A percentile compares a stretch with the other conserved stretches of the same genome.
phyloP scores from a whole-genome alignment of 2,888 invertebrate genomes.

The Patella caerulea region DNA sequence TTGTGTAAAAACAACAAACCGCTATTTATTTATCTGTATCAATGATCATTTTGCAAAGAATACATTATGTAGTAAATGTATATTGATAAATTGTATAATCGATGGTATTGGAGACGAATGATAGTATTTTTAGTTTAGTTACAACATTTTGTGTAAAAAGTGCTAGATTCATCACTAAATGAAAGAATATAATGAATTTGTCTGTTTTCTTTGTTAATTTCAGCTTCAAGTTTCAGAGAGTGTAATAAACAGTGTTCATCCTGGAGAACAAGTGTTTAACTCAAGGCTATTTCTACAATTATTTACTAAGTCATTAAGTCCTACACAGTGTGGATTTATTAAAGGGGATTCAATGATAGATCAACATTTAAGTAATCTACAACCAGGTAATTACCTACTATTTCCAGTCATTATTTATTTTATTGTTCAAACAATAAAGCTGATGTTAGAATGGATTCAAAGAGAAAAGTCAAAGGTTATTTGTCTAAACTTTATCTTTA shows the following conservation, averaged over 20 bases:
- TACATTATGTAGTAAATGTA: too few species aligned
- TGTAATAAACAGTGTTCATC: constrained; percentile 40
- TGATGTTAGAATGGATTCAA: background rate
- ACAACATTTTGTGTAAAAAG: too few species aligned
- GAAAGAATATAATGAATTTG: too few species aligned
- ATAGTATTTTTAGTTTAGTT: too few species aligned
- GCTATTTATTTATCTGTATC: too few species aligned
- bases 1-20: too few species aligned
- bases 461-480: too few species aligned
- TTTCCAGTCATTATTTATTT: background rate
- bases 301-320: constrained; percentile 37
- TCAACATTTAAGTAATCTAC: constrained; percentile 34
- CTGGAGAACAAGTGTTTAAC: constrained; percentile 44
- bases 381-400: constrained; percentile 33
- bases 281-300: constrained; percentile 32
- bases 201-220: constrained; percentile 22
- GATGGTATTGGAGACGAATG: too few species aligned
- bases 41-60: too few species aligned
- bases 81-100: too few species aligned
- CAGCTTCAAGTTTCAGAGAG: constrained; percentile 40
- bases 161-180: too few species aligned
- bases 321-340: constrained; percentile 46
- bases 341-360: constrained; percentile 37
- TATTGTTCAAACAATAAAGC: background rate
- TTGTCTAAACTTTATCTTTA: background rate